Base-by-base conservation (phyloP, 92 coral and sea anemone species). In the Heliopora coerulea region DNA sequence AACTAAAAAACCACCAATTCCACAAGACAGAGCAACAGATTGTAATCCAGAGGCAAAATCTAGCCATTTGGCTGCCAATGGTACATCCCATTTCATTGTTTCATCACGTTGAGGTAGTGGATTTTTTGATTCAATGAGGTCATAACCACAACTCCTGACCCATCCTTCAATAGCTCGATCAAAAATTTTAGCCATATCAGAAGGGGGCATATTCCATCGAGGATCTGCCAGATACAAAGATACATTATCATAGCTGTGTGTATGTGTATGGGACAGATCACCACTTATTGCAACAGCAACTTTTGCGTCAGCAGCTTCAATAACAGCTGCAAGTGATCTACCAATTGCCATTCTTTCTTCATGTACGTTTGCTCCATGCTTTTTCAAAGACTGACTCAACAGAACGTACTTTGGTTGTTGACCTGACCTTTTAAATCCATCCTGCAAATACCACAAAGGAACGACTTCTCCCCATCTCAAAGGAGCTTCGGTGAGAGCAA, bases 381-480 rank as follows among this genome's bases (percentile, higher is more conserved):
- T 76, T 24, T 54, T 72, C 56, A 70, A 40, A 3, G 77, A 56
- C 68, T 74, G 56, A 57, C 86, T 79, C 29, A 82, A 44, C 0
- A 88, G 74, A 1, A 79, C 30, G 59, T 88, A 88, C 80, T 85
- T 88, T 65, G 86, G 62, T 52, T 70, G 87, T 17, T 82, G 66
- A 17, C 74, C 67, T 18, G 83, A 67, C 49, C 76, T 78, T 31
- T 73, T 70, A 68, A 75, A 54, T 35, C 72, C 58, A 8, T 75
- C 72, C 33, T 88, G 41, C 41, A 88, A 62, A 54, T 82, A 85
- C 92, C 89, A 88, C 18, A 85, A 58, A 1, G 92, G 92, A 13
- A 88, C 80, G 15, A 88, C 92, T 62, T 88, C 92, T 12, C 89
- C 92, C 92, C 92, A 88, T 49, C 89, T 79, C 42, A 88, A 67